phyloP scores from a whole-genome alignment of 2,888 invertebrate species.

The Polyommatus iphigenia region DNA sequence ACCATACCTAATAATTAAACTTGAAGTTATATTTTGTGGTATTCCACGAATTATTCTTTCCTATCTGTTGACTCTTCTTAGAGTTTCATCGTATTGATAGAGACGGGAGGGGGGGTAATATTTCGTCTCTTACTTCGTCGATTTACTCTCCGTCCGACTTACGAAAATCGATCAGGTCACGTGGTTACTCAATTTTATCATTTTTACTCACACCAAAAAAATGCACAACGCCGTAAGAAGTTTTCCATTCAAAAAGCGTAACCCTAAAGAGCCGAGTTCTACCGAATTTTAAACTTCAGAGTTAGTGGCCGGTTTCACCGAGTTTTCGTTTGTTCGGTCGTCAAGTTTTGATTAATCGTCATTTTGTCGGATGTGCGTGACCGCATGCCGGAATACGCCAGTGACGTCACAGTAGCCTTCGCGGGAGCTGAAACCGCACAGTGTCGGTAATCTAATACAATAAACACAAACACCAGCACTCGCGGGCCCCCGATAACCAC shows the following conservation, averaged over 20 bases:
- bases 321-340: background rate
- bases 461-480: constrained; percentile 37
- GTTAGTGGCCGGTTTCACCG: background rate
- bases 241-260: background rate
- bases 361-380: constrained; percentile 22
- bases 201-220: background rate
- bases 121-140: too few relatives aligned
- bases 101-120: too few relatives aligned
- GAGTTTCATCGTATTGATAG: too few relatives aligned
- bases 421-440: constrained; percentile 40
- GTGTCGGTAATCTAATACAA: constrained; percentile 43
- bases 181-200: background rate
- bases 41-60: too few relatives aligned
- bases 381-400: constrained; percentile 36
- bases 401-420: constrained; percentile 33
- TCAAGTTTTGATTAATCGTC: background rate
- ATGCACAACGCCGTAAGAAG: background rate
- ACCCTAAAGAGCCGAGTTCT: background rate
- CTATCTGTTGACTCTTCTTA: background rate
- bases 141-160: too few relatives aligned
- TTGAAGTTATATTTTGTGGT: background rate
- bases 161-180: background rate
- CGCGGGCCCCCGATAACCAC: constrained; percentile 31
- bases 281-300: background rate
- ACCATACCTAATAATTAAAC: background rate